A percentile compares a stretch with the other conserved stretches of the same genome.
phyloP scores from a whole-genome alignment of 92 coral and sea anemone species.

The Bergia sp. region DNA sequence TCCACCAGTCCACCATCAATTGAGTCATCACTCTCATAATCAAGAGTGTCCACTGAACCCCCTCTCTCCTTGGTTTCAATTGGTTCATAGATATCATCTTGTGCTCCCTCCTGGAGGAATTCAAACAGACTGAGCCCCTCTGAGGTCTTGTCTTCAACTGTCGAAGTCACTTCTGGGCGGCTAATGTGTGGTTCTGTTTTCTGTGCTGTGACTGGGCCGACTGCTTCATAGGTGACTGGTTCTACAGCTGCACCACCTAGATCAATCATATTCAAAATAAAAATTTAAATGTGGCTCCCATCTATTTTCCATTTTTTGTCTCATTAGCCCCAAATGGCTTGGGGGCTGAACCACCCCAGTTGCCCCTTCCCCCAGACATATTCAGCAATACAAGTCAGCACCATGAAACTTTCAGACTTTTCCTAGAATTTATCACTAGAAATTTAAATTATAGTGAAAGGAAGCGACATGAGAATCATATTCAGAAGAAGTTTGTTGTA shows the following conservation, averaged over 20 bases:
- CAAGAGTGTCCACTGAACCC: slow-evolving; percentile 43
- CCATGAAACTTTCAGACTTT: no score
- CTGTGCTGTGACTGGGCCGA: neutral
- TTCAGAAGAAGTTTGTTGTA: no score
- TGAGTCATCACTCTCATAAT: slow-evolving; percentile 82
- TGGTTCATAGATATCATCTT: slow-evolving; percentile 29
- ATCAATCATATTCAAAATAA: neutral
- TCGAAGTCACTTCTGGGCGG: neutral
- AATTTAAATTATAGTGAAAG: no score
- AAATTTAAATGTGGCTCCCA: no score
- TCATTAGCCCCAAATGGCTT: no score
- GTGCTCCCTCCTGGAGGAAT: slow-evolving; percentile 8
- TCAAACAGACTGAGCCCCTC: slow-evolving; percentile 16
- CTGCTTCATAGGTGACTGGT: slow-evolving; percentile 15
- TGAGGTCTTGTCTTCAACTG: neutral
- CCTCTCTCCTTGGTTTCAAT: slow-evolving; percentile 24
- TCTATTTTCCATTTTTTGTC: neutral
- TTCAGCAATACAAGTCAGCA: no score
- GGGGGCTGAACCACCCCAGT: no score
- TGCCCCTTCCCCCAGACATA: no score
- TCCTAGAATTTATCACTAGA: no score
- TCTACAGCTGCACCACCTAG: neutral
- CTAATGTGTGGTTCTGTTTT: neutral
- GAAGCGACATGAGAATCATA: no score
- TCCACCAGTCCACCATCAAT: slow-evolving; percentile 49